A percentile compares a stretch with the other conserved stretches of the same genome.
Conservation (phyloP, 92 coral and sea anemone species). For the Paragorgia papillata region DNA sequence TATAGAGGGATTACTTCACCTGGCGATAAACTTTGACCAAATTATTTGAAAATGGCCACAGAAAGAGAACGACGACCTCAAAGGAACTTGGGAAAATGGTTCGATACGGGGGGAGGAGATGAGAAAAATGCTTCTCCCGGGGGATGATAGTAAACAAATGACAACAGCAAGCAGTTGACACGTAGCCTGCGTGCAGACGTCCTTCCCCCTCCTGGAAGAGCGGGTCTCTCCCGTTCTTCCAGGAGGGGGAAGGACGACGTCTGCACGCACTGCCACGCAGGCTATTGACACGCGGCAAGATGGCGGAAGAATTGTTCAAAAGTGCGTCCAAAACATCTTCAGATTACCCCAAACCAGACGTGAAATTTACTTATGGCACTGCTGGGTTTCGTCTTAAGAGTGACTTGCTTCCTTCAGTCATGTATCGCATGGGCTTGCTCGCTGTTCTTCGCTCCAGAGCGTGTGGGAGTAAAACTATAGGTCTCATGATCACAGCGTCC, state of each 20-base stretch:
- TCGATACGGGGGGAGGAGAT: constrained; percentile 10
- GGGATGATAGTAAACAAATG: too few relatives aligned
- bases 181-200: too few relatives aligned
- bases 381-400: constrained; percentile 91
- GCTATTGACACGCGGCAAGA: constrained; percentile 4
- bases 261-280: too few relatives aligned
- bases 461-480: constrained; percentile 74
- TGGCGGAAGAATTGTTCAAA: constrained; percentile 49
- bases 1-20: constrained; percentile 22
- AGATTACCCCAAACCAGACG: constrained; percentile 76
- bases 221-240: too few relatives aligned
- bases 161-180: too few relatives aligned
- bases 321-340: constrained; percentile 69
- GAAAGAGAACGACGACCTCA: constrained; percentile 33
- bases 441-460: constrained; percentile 93
- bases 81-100: constrained; percentile 17
- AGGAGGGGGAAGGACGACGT: too few relatives aligned
- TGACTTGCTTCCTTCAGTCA: constrained; percentile 77
- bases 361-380: constrained; percentile 87
- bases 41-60: constrained; percentile 25
- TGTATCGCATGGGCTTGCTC: constrained; percentile 96
- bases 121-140: neutral
- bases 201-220: too few relatives aligned
- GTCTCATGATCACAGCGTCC: constrained; percentile 95
- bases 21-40: constrained; percentile 1